These are phyloP conservation scores for Clarias magur DNA, from an alignment of 2,113 vertebrate genomes.

Conservation along the genomic window DNA sequence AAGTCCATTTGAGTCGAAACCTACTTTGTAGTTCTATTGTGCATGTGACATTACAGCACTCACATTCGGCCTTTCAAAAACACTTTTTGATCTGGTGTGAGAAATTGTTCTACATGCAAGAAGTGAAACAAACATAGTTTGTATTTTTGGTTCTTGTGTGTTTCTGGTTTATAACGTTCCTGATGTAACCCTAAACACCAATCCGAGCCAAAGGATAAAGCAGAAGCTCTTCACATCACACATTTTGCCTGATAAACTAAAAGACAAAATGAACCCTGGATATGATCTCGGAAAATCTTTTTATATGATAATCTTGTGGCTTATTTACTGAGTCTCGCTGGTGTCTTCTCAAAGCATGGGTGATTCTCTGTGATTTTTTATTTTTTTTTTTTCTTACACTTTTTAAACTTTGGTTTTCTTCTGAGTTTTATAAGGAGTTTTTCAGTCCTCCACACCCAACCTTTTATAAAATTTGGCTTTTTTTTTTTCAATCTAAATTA, in stretches of 20 bases:
- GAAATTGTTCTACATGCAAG: too few relatives aligned
- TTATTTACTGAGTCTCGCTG: background rate
- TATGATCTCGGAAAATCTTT: too few relatives aligned
- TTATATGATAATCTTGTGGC: background rate
- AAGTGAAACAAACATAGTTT: too few relatives aligned
- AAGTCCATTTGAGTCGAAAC: background rate
- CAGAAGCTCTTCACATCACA: background rate
- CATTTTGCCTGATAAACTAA: background rate
- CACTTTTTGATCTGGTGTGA: too few relatives aligned
- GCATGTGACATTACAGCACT: too few relatives aligned
- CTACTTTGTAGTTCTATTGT: background rate
- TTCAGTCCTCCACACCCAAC: background rate
- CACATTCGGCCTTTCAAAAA: too few relatives aligned
- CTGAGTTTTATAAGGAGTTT: background rate
- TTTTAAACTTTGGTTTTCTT: background rate
- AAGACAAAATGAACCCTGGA: background rate
- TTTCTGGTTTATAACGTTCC: background rate
- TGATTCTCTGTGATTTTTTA: background rate
- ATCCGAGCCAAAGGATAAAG: background rate
- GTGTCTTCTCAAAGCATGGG: background rate
- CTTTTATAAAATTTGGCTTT: background rate
- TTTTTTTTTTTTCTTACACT: background rate
- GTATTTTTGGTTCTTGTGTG: too few relatives aligned
- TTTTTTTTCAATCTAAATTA: background rate
- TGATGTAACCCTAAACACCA: background rate